phyloP scores from a whole-genome alignment of 2,113 vertebrate genomes.

The Sinocyclocheilus grahami region DNA sequence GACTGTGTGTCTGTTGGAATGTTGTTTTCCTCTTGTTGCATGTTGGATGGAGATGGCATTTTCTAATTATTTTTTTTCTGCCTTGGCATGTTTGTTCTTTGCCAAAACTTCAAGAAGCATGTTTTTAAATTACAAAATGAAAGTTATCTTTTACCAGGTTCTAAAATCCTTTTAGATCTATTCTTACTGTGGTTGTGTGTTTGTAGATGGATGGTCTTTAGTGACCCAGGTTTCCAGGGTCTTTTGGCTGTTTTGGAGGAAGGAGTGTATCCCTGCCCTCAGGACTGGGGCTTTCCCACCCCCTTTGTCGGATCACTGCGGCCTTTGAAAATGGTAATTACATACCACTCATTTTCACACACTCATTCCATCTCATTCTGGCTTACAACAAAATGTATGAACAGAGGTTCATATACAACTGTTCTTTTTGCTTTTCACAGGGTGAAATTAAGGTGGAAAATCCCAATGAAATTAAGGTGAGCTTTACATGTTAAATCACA shows the following conservation, averaged over 20 bases:
- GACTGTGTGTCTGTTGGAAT: conserved; percentile 51
- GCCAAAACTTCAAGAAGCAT: neutral
- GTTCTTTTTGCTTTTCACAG: conserved; percentile 67
- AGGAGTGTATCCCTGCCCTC: conserved; percentile 88
- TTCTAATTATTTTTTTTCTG: conserved; percentile 15
- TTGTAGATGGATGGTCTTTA: conserved; percentile 90
- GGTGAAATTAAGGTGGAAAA: conserved; percentile 89
- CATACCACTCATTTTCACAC: neutral
- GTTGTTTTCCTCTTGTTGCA: conserved; percentile 47
- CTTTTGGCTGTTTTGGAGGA: conserved; percentile 84
- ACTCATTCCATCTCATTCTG: neutral
- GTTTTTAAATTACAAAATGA: neutral
- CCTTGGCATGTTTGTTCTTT: conserved; percentile 1
- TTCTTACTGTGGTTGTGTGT: conserved; percentile 41
- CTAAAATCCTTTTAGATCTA: neutral
- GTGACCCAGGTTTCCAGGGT: conserved; percentile 87
- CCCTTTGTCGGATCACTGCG: conserved; percentile 90
- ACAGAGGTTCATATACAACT: neutral
- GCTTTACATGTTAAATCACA: conserved; percentile 40
- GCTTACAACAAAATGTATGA: neutral
- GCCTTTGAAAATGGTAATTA: conserved; percentile 88
- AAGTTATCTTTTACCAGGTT: neutral
- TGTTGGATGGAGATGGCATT: conserved; percentile 33
- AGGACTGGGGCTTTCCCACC: conserved; percentile 85
- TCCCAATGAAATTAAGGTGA: conserved; percentile 87